Evolutionary conservation across 2,797 vertebrate genomes (phyloP).

Genomic region (Falco biarmicus): DNA sequence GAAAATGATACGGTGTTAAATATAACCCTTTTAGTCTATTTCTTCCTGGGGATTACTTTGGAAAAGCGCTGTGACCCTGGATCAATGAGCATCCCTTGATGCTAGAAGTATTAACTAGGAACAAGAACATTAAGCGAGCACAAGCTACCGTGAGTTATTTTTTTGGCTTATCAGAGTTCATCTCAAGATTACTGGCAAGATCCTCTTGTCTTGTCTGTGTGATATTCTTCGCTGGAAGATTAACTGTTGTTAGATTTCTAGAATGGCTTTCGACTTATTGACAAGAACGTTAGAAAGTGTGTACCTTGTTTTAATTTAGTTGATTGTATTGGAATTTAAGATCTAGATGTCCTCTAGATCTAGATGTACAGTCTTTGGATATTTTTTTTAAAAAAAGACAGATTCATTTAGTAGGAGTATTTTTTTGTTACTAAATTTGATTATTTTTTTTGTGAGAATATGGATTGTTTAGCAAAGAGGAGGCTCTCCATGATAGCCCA

Average conservation of each 20-base stretch:
- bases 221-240: background rate
- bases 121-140: rapidly evolving
- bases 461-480: background rate
- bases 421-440: background rate
- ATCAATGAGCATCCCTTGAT: background rate
- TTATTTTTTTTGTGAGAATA: background rate
- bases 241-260: background rate
- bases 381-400: background rate
- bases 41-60: constrained; percentile 16
- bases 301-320: background rate
- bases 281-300: background rate
- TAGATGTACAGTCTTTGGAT: background rate
- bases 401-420: background rate
- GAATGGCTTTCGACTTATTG: background rate
- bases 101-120: background rate
- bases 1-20: background rate
- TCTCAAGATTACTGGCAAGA: background rate
- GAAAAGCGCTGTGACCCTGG: background rate
- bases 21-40: background rate
- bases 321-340: background rate
- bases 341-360: background rate
- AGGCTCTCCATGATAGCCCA: background rate
- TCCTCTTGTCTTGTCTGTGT: background rate
- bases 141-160: background rate
- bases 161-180: background rate